These are phyloP conservation scores for Ibycter americanus DNA, from an alignment of 2,797 vertebrate genomes.

Conservation along the genomic window DNA sequence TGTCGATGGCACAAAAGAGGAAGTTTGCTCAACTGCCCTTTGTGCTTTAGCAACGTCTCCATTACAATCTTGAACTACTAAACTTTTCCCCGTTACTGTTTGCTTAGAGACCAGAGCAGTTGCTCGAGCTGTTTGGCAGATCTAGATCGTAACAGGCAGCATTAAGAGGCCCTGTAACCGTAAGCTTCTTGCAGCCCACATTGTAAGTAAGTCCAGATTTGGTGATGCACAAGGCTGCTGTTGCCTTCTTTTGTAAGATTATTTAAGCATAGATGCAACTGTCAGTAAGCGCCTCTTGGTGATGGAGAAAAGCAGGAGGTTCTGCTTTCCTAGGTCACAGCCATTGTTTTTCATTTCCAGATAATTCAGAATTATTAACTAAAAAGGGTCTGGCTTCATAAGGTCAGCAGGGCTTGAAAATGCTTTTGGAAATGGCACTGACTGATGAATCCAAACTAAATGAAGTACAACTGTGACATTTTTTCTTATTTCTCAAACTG, in stretches of 20 bases:
- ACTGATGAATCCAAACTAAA: background rate
- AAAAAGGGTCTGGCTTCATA: conserved; percentile 5
- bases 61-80: background rate
- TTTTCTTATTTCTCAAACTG: background rate
- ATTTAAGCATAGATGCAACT: background rate
- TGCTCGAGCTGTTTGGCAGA: background rate
- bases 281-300: background rate
- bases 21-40: background rate
- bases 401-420: background rate
- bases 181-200: background rate
- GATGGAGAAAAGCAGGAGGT: background rate
- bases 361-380: background rate
- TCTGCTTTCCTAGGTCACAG: background rate
- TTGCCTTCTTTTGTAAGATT: background rate
- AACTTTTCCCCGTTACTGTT: background rate
- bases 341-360: background rate
- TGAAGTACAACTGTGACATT: background rate
- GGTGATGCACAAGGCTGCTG: background rate
- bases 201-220: background rate
- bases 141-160: background rate
- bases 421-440: background rate
- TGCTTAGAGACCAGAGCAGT: background rate
- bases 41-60: background rate
- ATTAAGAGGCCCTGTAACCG: background rate
- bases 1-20: background rate